Evolutionary conservation across 1,140 invertebrate species (phyloP), one percentile per base, ranked within the genome.

Genomic region (Scaptodrosophila lebanonensis): DNA sequence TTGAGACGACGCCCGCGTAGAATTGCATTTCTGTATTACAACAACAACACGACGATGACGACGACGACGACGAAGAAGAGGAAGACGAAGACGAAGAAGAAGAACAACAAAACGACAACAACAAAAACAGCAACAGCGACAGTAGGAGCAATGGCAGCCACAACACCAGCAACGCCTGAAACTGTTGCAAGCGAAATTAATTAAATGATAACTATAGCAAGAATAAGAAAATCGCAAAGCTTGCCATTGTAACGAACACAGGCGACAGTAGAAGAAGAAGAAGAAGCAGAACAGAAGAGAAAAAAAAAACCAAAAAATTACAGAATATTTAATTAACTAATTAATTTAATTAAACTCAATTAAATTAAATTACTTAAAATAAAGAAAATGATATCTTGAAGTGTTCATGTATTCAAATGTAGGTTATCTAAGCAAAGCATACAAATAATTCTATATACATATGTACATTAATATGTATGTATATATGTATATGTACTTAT

Each of bases 21-120:
- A 75, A 84, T 84, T 84, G 79, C 79, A 84, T 84, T 84, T 84
- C 82, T 84, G 79, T 84, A 84, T 72, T 75, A 27, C 42, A 73
- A 29, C 18, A 65, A 45, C 62, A 58, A 30, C 22, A 33, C 48
- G 42, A 36, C 45, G 35, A 12, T 58, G 45, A 29, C 54, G 53
- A 27, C 9, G 27, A 40, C 56, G 53, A 27, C 39, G 50, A 35
- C 40, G 44, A 17, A 18, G 43, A 47, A 27, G 36, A 11, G 16
- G 22, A 20, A 18, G 5, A 33, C 9, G 25, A 2, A 5, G 2
- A 43, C 25, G 2, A 9, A 50, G 13, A 53, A 13, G 33, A 53
- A 18, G 27, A 32, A n/a, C n/a, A 44, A 36, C 18, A 27, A 53
- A 18, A 38, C 35, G 11, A 39, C 20, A 39, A 18, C 48, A 50